Base-by-base conservation (phyloP, 30 jellyfish, hydroid and myxozoan species). In the Catostylus mosaicus region DNA sequence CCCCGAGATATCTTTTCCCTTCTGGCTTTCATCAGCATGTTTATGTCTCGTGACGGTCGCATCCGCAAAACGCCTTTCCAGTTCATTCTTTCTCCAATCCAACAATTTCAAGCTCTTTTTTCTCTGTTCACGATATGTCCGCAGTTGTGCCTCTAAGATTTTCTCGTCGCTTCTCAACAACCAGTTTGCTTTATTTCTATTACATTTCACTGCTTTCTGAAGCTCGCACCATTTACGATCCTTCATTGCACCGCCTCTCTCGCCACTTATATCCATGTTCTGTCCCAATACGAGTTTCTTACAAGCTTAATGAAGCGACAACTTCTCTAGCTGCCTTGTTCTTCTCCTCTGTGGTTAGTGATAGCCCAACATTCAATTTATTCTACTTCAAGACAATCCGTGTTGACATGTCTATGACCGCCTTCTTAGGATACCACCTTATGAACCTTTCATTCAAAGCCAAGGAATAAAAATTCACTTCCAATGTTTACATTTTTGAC, bases 121-220 rank as follows among this genome's bases (percentile, higher is more conserved):
- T 24, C 37, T 57, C 75, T 77, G 78, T 34, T 77, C 78, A 19
- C 43, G 88, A 59, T 56, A 77, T 19, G 1, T n/a, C 31, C 59
- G 36, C 38, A 77, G 75, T 38, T 77, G 37, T 14, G 78, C 76
- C 27, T 37, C 88, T 29, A 77, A 46, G 64, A 54, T 27, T 31
- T 62, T 61, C 31, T 77, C 68, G 52, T 59, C 75, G 34, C 38
- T 61, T 37, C 57, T 77, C 48, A 70, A 19, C 32, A 56, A 67
- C 88, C 88, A 77, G 20, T 62, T 54, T 26, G 88, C 68, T 18
- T 47, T 36, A 20, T 37, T 70, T 78, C 88, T 56, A 22, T 77
- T 61, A 68, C 51, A 36, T 48, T 59, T 77, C 31, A 77, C 88
- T 29, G 78, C 88, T 24, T 34, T 56, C 30, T 59, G 40, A 26